These are phyloP conservation scores for Australoheros facetus DNA, from an alignment of 2,797 vertebrate species.

Conservation along the genomic window DNA sequence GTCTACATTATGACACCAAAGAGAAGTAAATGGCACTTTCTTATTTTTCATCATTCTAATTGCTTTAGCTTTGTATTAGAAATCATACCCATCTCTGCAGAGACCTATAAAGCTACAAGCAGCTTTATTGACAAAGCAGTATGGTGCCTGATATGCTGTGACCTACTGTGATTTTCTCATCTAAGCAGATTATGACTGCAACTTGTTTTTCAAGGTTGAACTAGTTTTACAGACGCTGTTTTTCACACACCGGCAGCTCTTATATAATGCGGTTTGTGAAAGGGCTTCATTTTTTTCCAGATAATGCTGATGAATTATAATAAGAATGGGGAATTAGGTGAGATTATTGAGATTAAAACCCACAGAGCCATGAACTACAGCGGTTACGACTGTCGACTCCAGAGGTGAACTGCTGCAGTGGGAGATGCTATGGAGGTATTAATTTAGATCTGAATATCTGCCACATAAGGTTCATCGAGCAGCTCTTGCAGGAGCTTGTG, in stretches of 20 bases:
- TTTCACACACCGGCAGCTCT: conserved; percentile 37
- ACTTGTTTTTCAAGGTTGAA: conserved; percentile 64
- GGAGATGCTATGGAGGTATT: conserved; percentile 48
- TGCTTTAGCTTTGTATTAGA: conserved; percentile 29
- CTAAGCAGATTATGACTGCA: conserved; percentile 48
- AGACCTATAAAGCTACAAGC: conserved; percentile 24
- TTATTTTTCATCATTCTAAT: conserved; percentile 41
- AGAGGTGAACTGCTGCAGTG: conserved; percentile 46
- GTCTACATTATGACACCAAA: conserved; percentile 1
- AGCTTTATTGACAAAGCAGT: conserved; percentile 57
- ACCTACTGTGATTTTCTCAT: conserved; percentile 46
- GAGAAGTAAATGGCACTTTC: conserved; percentile 26
- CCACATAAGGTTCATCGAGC: conserved; percentile 42
- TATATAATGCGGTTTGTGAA: conserved; percentile 48
- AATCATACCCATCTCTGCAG: conserved; percentile 19
- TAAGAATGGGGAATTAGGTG: conserved; percentile 52
- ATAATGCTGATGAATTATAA: conserved; percentile 60
- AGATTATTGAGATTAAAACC: conserved; percentile 70
- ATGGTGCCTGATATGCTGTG: conserved; percentile 36
- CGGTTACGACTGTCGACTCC: conserved; percentile 42
- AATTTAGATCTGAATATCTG: conserved; percentile 67
- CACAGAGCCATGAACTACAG: conserved; percentile 37
- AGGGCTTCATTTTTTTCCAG: conserved; percentile 43
- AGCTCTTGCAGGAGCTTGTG: conserved; percentile 57
- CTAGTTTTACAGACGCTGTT: conserved; percentile 39